Evolutionary conservation across 2,888 invertebrate genomes (phyloP).

Genomic region (Machimus atricapillus): DNA sequence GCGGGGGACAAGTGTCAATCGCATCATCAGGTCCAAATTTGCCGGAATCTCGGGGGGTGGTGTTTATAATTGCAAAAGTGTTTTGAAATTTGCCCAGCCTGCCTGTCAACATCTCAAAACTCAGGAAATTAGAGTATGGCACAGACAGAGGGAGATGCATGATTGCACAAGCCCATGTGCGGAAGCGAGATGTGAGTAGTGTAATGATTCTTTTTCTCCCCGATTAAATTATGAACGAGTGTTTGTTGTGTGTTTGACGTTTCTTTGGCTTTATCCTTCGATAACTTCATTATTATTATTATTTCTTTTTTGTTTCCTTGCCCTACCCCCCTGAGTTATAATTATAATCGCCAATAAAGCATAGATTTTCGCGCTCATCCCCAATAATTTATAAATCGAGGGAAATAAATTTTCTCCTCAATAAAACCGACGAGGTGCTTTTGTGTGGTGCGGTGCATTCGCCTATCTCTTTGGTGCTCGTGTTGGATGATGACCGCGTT

Average conservation of each 20-base stretch:
- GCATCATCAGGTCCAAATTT: neutral
- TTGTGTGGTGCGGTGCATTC: neutral
- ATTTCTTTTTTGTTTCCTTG: too few species aligned
- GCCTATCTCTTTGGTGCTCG: neutral
- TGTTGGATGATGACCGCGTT: neutral
- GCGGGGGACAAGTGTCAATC: neutral
- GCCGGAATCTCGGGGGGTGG: neutral
- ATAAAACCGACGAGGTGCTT: neutral
- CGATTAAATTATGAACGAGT: neutral
- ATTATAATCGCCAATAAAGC: neutral
- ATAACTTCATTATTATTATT: neutral
- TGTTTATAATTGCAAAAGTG: neutral
- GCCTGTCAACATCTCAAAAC: constrained; percentile 1
- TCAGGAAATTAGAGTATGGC: neutral
- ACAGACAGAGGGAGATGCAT: constrained; percentile 22
- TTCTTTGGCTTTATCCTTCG: neutral
- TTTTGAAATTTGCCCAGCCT: constrained; percentile 9
- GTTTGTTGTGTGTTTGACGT: constrained; percentile 16
- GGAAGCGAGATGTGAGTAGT: constrained; percentile 1
- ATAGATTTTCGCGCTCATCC: neutral
- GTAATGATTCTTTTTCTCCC: neutral
- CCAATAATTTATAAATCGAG: neutral
- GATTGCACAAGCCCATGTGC: neutral
- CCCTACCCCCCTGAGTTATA: neutral
- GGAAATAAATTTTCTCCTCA: neutral